Evolutionary conservation across 2,113 vertebrate species (phyloP).

Genomic region (Ellobius talpinus): DNA sequence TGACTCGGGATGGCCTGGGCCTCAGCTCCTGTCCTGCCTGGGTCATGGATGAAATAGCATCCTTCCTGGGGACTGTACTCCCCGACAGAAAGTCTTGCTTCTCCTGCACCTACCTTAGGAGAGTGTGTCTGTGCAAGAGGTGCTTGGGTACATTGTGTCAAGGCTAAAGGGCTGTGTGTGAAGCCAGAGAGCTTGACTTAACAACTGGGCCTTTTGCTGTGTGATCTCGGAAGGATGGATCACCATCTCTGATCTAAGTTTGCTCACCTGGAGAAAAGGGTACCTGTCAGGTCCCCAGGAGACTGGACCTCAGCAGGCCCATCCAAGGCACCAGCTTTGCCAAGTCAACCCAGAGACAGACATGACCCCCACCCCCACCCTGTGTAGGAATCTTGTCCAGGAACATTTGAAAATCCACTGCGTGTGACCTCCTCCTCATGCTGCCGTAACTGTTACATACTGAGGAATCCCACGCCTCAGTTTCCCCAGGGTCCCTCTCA

Average conservation of each 20-base stretch:
- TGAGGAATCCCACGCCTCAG: neutral
- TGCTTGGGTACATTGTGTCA: neutral
- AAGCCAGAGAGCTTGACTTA: neutral
- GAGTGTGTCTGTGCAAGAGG: neutral
- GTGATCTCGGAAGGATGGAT: neutral
- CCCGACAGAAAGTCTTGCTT: neutral
- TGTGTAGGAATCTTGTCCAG: neutral
- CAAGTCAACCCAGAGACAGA: neutral
- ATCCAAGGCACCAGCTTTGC: neutral
- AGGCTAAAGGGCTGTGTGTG: neutral
- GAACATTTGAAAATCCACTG: neutral
- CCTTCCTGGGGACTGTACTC: neutral
- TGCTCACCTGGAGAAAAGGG: neutral
- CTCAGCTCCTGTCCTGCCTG: neutral
- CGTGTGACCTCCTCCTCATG: neutral
- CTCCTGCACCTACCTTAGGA: neutral
- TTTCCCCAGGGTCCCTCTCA: slow-evolving; percentile 27
- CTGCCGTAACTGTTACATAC: neutral
- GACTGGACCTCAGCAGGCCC: neutral
- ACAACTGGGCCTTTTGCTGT: neutral
- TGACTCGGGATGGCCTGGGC: neutral
- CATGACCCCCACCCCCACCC: neutral
- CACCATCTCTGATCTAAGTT: neutral
- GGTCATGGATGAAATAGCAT: neutral
- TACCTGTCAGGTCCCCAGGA: neutral